Base-by-base conservation (phyloP, 2,113 vertebrate genomes). In the Bos indicus region DNA sequence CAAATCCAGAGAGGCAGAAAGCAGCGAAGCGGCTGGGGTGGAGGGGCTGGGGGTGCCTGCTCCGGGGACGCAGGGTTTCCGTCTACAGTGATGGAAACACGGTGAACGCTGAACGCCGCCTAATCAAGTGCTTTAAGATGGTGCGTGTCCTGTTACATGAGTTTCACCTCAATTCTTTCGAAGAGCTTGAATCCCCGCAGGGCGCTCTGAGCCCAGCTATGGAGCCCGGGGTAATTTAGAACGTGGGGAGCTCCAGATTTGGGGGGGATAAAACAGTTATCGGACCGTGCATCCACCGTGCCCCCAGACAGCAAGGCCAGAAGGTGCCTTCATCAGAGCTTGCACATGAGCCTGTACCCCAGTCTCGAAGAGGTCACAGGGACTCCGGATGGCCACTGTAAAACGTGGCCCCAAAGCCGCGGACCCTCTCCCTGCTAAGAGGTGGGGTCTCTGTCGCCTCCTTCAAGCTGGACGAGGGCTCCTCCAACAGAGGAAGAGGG, bases 1-100 rank as follows among this genome's bases (percentile, higher is more conserved):
- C 81, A 56, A 25, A 15, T 7, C 56, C 36, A 13, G 2, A 0
- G 40, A 12, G 33, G 13, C 43, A 10, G 77, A 10, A 3, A 5
- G 36, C 2, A 2, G 46, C 15, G 0, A 0, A 12, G 84, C 2
- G 60, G 11, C 0, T 12, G 7, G 10, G 33, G 51, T 8, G 30
- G 1, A 9, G 87, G 15, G 23, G 46, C 1, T 4, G n/a, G 40
- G 5, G 19, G 3, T 1, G 1, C 54, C 25, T 12, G 46, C 56
- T 26, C 6, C 2, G 7, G 7, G 19, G 57, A 36, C 4, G 2
- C 2, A 1, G 0, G 30, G 33, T 1, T 8, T 25, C 67, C 7
- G 0, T 9, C 2, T 0, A 15, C 19, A 46, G 48, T 16, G 6
- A 43, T 3, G 5, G 56, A 16, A 28, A 28, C 9, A 0, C 0